Percentiles rank a stretch among this genome's conserved stretches.
These are phyloP conservation scores for Chloromyia formosa DNA, from an alignment of 2,888 invertebrate genomes.

Conservation along the genomic window DNA sequence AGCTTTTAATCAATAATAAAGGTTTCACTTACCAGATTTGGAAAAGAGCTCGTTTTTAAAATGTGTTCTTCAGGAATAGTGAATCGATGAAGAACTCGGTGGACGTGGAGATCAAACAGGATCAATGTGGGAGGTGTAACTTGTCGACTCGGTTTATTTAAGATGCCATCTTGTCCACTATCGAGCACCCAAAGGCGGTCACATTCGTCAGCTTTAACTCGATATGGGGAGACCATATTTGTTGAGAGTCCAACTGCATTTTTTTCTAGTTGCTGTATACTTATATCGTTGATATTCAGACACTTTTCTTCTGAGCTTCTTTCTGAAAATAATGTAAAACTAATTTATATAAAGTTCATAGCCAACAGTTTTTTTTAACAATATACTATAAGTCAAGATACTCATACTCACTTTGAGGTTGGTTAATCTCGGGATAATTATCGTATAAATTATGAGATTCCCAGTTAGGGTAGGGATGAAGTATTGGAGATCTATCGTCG, in stretches of 20 bases:
- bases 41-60: slow-evolving; percentile 81
- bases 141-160: slow-evolving; percentile 69
- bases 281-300: background rate
- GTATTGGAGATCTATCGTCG: slow-evolving; percentile 73
- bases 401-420: background rate
- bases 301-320: slow-evolving; percentile 55
- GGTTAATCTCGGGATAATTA: background rate
- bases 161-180: slow-evolving; percentile 78
- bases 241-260: slow-evolving; percentile 65
- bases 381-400: no score
- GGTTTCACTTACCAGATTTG: slow-evolving; percentile 74
- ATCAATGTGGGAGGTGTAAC: slow-evolving; percentile 72
- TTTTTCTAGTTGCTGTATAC: background rate
- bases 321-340: slow-evolving; percentile 51
- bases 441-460: slow-evolving; percentile 64
- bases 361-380: no score
- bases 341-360: no score
- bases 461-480: slow-evolving; percentile 81
- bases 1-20: background rate
- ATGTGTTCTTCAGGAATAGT: slow-evolving; percentile 73
- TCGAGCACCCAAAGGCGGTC: slow-evolving; percentile 86
- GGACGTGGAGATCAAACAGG: slow-evolving; percentile 79
- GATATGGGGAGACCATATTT: slow-evolving; percentile 76
- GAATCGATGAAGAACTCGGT: slow-evolving; percentile 75
- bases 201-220: slow-evolving; percentile 77